Evolutionary conservation across 2,797 vertebrate species (phyloP), one percentile per base, ranked within the genome.

Genomic region (Antrozous pallidus): DNA sequence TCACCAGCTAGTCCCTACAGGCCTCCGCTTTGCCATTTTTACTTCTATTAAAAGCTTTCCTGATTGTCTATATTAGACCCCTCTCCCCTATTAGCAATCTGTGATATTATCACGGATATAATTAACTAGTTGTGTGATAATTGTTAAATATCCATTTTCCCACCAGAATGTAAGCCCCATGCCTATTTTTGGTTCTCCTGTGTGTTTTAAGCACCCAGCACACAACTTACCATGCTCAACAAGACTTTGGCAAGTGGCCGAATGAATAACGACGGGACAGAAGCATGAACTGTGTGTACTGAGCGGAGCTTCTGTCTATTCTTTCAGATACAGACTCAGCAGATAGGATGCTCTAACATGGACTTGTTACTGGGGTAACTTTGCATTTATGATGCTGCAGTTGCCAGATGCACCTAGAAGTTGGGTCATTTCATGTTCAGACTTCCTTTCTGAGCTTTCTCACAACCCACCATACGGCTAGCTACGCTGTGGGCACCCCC

Each of bases 11-110:
- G 11, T 14, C 54, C 33, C 40, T 71, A 67, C 3, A 49, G 33
- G 33, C 54, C 26, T 84, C 67, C 5, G 3, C 6, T 56, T 54
- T 65, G 20, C 38, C 24, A 58, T 26, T 47, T 92, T 38, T 42
- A 54, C 28, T 78, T 82, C 36, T 42, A 18, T 73, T 61, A 7
- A 82, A 82, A n/a, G 22, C 20, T 74, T 93, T 70, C 33, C 31
- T 86, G 54, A 82, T 86, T 84, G 16, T 24, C 47, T 47, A 38
- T 8, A 33, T 33, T 47, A 70, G 10, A 2, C 40, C 26, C 7
- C 58, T 31, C 26, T 6, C 2, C 51, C 24, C 17, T 14, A 24
- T n/a, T 26, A 56, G 26, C 24, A 54, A 31, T 75, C 87, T 79
- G 1, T 67, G 36, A 0, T 36, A 42, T 71, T 58, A 73, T 36